A percentile compares a stretch with the other conserved stretches of the same genome.
Conservation (phyloP, 2,888 invertebrate genomes). For the Dasysyrphus albostriatus region DNA sequence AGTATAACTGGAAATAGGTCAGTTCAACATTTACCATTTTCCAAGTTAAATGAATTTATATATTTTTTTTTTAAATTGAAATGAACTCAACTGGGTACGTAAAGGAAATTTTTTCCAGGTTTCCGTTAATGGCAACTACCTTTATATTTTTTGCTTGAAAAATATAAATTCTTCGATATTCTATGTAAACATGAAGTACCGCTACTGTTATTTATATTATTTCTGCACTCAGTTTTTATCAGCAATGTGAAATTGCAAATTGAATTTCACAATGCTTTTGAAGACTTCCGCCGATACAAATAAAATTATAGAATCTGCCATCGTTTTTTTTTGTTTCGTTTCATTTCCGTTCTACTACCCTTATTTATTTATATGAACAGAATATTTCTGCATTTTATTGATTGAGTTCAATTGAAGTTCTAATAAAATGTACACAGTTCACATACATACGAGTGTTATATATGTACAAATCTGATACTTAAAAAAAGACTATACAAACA, state of each 20-base stretch:
- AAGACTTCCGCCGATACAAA: not conserved
- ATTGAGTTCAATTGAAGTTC: not conserved
- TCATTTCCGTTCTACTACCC: not conserved
- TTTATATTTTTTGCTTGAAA: not conserved
- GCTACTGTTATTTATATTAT: not conserved
- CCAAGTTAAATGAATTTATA: not conserved
- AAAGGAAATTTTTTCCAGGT: slow-evolving; percentile 2
- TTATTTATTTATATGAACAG: not conserved
- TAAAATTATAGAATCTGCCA: not conserved
- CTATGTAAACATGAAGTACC: not conserved
- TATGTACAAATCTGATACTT: no score
- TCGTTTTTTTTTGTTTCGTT: no score
- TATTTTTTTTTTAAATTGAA: not conserved
- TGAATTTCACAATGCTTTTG: not conserved
- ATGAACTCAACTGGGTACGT: not conserved
- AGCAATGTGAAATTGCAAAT: not conserved
- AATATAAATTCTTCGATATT: not conserved
- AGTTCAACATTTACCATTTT: not conserved
- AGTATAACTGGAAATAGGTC: no score
- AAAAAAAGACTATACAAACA: not conserved
- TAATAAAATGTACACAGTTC: not conserved
- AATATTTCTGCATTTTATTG: not conserved
- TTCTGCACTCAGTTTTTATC: not conserved
- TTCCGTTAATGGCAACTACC: not conserved
- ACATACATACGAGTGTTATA: not conserved